A percentile compares a stretch with the other conserved stretches of the same genome.
phyloP scores from a whole-genome alignment of 2,113 vertebrate species.

The Pimephales promelas region DNA sequence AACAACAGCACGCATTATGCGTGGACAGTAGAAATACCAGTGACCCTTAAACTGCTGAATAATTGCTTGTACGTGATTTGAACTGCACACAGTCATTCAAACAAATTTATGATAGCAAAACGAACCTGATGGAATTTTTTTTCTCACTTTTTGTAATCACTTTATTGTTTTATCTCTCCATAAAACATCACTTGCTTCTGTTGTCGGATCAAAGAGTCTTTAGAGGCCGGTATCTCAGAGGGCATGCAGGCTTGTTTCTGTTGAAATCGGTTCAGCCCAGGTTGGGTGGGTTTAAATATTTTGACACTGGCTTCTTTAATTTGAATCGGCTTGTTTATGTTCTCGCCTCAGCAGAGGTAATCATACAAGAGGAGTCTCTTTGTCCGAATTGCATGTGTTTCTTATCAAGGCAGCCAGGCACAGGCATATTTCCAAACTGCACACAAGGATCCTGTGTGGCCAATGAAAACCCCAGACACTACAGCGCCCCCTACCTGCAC shows the following conservation, averaged over 20 bases:
- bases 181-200: constrained; percentile 41
- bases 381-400: constrained; percentile 61
- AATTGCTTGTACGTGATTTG: too few species aligned
- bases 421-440: constrained; percentile 50
- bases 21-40: neutral
- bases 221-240: constrained; percentile 47
- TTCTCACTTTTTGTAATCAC: constrained; percentile 45
- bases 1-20: neutral
- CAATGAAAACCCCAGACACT: constrained; percentile 27
- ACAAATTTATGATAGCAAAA: neutral
- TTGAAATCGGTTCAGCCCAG: constrained; percentile 49
- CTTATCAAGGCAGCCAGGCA: constrained; percentile 58
- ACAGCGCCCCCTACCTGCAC: constrained; percentile 54
- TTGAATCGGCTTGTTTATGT: constrained; percentile 61
- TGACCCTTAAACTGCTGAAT: constrained; percentile 24
- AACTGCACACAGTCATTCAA: neutral
- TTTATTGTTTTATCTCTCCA: constrained; percentile 7
- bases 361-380: constrained; percentile 59
- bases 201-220: constrained; percentile 48
- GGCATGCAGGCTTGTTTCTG: constrained; percentile 46
- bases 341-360: constrained; percentile 57
- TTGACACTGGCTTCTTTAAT: constrained; percentile 61
- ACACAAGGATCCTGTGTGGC: constrained; percentile 39
- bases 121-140: constrained; percentile 22
- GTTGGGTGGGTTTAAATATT: constrained; percentile 59